Base-by-base conservation (phyloP, 2,888 invertebrate genomes). In the Amblyjoppa proteus region DNA sequence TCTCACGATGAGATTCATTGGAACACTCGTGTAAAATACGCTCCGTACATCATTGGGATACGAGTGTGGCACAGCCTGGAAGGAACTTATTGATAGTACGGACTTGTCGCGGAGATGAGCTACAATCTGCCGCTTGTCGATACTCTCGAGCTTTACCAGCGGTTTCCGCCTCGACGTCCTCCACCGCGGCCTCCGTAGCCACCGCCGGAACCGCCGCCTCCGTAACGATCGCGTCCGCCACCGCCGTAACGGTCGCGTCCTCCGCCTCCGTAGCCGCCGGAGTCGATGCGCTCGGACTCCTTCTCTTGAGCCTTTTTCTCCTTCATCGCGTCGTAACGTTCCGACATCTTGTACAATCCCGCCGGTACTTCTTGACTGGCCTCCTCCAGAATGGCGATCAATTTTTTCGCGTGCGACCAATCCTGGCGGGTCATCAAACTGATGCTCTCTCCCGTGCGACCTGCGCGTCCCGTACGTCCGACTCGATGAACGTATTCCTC, bases 401-500 rank as follows among this genome's bases (percentile, higher is more conserved):
- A 95, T 77, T 97, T 97, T 83, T 95, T 94, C 0, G 99, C 98
- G 91, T 97, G 96, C 13, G 95, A 96, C 98, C 98, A 98, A 94
- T 99, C 98, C 38, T 94, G 94, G 58, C 97, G 95, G 0, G 98
- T 96, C 87, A 99, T 95, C 89, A 97, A 96, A 78, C 98, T 97
- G 51, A 99, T 96, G 0, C 98, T 97, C 76, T 96, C 96, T 0
- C 99, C 99, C 0, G 96, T 96, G 84, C 96, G 96, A 20, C 99
- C 99, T 20, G 99, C 99, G 82, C 99, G 95, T 0, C 99, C 99
- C 0, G 99, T 99, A 84, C 99, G 96, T 0, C 99, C 99, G n/a
- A 99, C 98, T 85, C 99, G 96, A 93, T 99, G 99, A 0, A 98
- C 98, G 94, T 99, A 99, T 91, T 99, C 99, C 93, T 99, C 99